Percentiles rank a stretch among this genome's conserved stretches.
Conservation (phyloP, 2,888 invertebrate genomes). For the Drymonia ruficornis region DNA sequence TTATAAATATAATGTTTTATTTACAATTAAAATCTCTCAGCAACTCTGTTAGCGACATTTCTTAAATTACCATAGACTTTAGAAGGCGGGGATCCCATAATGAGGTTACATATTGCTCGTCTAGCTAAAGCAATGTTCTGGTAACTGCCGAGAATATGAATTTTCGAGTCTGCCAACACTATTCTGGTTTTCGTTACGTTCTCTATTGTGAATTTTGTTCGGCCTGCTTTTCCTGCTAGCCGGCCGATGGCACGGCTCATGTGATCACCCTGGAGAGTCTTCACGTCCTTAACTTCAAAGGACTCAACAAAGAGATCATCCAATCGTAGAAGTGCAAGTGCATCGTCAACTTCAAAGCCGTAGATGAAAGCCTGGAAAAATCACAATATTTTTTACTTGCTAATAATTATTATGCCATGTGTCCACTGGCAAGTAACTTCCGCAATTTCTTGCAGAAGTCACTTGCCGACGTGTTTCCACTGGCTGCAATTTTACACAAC, state of each 20-base stretch:
- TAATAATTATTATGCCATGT: too few species aligned
- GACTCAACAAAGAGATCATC: constrained; percentile 99
- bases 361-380: constrained; percentile 92
- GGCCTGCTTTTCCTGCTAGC: constrained; percentile 98
- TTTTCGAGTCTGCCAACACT: constrained; percentile 97
- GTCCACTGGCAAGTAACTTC: too few species aligned
- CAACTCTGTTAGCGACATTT: constrained; percentile 92
- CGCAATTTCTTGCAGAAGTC: too few species aligned
- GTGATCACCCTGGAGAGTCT: constrained; percentile 97
- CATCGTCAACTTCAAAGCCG: constrained; percentile 99
- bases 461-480: too few species aligned
- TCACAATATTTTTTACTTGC: too few species aligned
- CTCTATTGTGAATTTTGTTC: constrained; percentile 99
- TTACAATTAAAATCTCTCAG: constrained; percentile 88
- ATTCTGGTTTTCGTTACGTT: constrained; percentile 99
- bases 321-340: constrained; percentile 95
- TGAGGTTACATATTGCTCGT: constrained; percentile 97
- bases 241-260: constrained; percentile 98
- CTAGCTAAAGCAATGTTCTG: constrained; percentile 98
- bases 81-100: constrained; percentile 98
- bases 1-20: constrained; percentile 53
- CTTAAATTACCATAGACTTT: constrained; percentile 98
- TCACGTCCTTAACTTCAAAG: constrained; percentile 98
- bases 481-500: too few species aligned
- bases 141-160: constrained; percentile 98